Conservation (phyloP, 2,113 vertebrate genomes). For the Vicugna pacos region DNA sequence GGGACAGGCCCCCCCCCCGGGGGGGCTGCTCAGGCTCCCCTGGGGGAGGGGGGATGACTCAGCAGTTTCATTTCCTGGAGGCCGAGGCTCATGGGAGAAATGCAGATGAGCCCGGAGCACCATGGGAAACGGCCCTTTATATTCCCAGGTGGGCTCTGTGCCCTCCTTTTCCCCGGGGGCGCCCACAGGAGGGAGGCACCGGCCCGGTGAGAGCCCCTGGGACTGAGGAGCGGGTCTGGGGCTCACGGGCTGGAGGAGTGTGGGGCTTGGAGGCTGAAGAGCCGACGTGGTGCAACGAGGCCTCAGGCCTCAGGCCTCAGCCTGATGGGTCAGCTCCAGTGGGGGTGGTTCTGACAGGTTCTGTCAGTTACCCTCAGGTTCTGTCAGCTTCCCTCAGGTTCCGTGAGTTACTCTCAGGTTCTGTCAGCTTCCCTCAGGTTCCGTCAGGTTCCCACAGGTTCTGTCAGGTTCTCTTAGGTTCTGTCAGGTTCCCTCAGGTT, state of each 20-base stretch:
- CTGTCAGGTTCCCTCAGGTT: background rate
- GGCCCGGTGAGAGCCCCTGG: background rate
- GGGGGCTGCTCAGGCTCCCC: background rate
- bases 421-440: fast-evolving
- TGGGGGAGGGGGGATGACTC: background rate
- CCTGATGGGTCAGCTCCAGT: background rate
- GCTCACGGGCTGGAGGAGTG: background rate
- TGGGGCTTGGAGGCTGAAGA: background rate
- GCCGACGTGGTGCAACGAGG: background rate
- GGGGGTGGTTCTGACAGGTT: fast-evolving
- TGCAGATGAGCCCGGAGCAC: background rate
- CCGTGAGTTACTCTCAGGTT: background rate
- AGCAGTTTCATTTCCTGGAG: background rate
- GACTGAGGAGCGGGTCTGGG: background rate
- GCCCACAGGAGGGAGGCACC: background rate
- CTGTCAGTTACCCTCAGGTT: too few relatives aligned
- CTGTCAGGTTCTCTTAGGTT: background rate
- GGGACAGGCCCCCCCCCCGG: background rate
- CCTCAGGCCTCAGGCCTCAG: background rate
- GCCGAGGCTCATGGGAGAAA: conserved; percentile 42
- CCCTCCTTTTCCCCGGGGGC: background rate
- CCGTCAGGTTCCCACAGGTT: fast-evolving
- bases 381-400: background rate
- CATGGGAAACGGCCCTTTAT: conserved; percentile 9
- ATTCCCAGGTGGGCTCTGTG: background rate